phyloP scores from a whole-genome alignment of 2,113 vertebrate genomes.

The Dipodomys stephensi region DNA sequence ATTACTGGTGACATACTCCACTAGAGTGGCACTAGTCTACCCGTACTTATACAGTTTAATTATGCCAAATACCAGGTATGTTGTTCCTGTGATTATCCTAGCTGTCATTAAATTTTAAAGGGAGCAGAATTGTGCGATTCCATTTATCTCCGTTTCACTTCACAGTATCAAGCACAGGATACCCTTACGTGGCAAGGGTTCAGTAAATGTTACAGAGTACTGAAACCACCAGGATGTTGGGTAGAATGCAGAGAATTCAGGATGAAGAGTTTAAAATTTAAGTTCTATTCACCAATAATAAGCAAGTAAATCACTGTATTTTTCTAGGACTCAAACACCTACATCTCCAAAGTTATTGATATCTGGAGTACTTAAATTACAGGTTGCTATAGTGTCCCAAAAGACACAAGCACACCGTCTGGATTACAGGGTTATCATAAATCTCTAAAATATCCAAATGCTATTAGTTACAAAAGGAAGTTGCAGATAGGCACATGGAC shows the following conservation, averaged over 20 bases:
- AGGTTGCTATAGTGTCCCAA: not conserved
- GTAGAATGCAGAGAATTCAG: not conserved
- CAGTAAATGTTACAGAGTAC: not conserved
- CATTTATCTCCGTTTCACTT: not conserved
- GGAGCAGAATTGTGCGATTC: not conserved
- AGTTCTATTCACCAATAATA: not conserved
- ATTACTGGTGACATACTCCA: not conserved
- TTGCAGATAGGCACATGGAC: not conserved
- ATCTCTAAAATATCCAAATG: not conserved
- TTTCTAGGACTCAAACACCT: not conserved
- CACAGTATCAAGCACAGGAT: not conserved
- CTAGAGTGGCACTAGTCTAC: not conserved
- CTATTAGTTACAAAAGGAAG: not conserved
- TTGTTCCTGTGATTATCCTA: not conserved
- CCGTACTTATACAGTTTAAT: constrained; percentile 6
- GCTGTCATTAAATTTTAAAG: not conserved
- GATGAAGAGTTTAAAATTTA: not conserved
- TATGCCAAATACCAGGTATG: not conserved
- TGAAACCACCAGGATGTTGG: not conserved
- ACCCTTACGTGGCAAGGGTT: not conserved
- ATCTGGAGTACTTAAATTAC: not conserved
- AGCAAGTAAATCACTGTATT: not conserved
- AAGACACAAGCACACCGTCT: not conserved
- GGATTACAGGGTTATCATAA: not conserved
- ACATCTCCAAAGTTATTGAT: constrained; percentile 2